Base-by-base conservation (phyloP, 2,888 invertebrate species). In the Coronaproctus castanopsis region DNA sequence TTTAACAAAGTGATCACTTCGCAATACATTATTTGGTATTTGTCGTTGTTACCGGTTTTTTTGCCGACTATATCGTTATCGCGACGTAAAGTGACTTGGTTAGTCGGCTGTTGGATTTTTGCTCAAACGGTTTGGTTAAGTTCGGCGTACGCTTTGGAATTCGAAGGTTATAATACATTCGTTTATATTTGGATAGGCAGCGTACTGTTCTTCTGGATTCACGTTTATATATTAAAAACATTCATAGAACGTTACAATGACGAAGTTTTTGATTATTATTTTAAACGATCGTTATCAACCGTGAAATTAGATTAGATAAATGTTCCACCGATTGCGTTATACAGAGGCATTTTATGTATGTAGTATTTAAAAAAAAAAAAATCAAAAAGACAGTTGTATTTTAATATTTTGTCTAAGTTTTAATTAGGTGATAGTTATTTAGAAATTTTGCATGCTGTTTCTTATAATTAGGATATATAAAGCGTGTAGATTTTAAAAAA, bases 1-100 rank as follows among this genome's bases (percentile, higher is more conserved):
- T 93, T 87, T 68, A 99, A 98, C 73, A 87, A 90, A 66, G 97
- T 98, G 0, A 80, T 93, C 69, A 98, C 98, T 0, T 93, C 96
- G 3, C 98, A 96, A 69, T 96, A 96, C 70, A 95, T 95, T 67
- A 78, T 97, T 55, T 98, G 98, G 98, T 93, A 92, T 69, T 72
- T 97, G 61, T 85, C 89, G 1, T 71, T 97, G 5, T 71, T 97
- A 20, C 97, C 98, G 0, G 68, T 92, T 21, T 81, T 87, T 61
- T 72, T 84, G 0, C 85, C 86, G 64, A 79, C 80, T 67, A 77
- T 91, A 24, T 76, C 76, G 63, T 73, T 83, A 61, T 72, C 77
- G 2, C 67, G 74, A 5, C 71, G 70, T 10, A 72, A 73, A 60
- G 76, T 78, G 0, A 59, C 78, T 1, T 66, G 79, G 8, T 70